Conservation (phyloP, 2,113 vertebrate species). For the Alethe castanea region DNA sequence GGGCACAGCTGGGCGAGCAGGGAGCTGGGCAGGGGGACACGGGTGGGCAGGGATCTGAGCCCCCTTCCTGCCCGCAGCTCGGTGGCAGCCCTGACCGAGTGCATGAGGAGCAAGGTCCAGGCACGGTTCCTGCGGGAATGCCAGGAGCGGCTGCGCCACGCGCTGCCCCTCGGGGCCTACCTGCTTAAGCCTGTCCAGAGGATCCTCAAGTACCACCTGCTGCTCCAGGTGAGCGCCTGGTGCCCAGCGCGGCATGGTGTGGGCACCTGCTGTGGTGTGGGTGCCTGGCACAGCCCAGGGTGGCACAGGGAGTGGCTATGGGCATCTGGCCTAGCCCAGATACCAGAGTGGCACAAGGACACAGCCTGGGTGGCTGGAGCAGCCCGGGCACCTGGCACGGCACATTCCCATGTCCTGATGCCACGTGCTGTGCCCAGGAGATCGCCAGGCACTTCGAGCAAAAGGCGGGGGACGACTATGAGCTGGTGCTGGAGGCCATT, state of each 20-base stretch:
- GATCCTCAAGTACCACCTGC: conserved; percentile 96
- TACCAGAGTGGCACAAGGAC: background rate
- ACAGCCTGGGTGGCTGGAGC: rapidly evolving
- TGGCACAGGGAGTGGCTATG: background rate
- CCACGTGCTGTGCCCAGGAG: conserved; percentile 72
- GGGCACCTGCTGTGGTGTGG: rapidly evolving
- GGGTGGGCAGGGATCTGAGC: background rate
- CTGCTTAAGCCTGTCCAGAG: conserved; percentile 96
- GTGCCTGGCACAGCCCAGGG: background rate
- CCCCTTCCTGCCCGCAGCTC: conserved; percentile 74
- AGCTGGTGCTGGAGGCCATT: conserved; percentile 91
- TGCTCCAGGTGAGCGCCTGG: conserved; percentile 82
- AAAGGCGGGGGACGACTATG: conserved; percentile 79
- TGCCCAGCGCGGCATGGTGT: rapidly evolving
- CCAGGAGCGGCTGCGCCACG: conserved; percentile 86
- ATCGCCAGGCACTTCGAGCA: conserved; percentile 91
- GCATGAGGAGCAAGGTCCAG: conserved; percentile 90
- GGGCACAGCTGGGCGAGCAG: background rate
- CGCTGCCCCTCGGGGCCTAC: conserved; percentile 90
- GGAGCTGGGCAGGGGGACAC: background rate
- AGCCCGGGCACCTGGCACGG: background rate
- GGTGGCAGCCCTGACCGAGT: conserved; percentile 87
- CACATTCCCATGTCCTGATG: background rate
- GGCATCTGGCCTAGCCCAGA: background rate
- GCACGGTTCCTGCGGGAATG: conserved; percentile 92